Base-by-base conservation (phyloP, 2,797 vertebrate species). In the Myotis findleyi region DNA sequence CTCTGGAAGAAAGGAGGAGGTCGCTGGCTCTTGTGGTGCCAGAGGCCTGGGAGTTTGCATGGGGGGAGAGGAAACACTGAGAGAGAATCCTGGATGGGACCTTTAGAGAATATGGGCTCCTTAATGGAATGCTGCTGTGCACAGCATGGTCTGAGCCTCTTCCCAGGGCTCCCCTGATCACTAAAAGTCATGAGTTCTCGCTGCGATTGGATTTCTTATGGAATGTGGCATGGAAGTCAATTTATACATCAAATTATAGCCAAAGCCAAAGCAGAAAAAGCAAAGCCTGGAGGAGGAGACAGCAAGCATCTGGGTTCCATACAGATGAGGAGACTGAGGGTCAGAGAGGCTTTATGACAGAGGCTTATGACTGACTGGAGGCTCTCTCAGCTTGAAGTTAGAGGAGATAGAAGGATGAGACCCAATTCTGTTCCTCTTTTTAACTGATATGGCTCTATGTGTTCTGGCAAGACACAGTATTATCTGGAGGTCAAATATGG, bases 1-100 rank as follows among this genome's bases (percentile, higher is more conserved):
- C 9, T 66, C 27, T 25, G 66, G 71, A 83, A 27, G 85, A 27
- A 23, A 44, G 7, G 30, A 79, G 25, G 7, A 27, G 30, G 51
- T 3, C 44, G 18, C 12, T 8, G 0, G 49, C 14, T 72, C 36
- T n/a, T 30, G 0, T 18, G 47, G 6, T 51, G 16, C 4, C 16
- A 36, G n/a, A 33, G 51, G 51, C 49, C 49, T 4, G 71, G 2
- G 41, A 53, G 38, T 25, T 21, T 72, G 38, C 16, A 5, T 1
- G 3, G 16, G 25, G 25, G 44, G 57, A 73, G 2, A 23, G 64
- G 25, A 16, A 16, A 0, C 13, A 13, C 9, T 55, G 73, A 76
- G 80, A 47, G 41, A 55, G 64, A 16, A 14, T 1, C 44, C 12
- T 20, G 11, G 25, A 33, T 23, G 20, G 66, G 68, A n/a, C 1